Base-by-base conservation (phyloP, 1,140 invertebrate species). In the Drosophila tani region DNA sequence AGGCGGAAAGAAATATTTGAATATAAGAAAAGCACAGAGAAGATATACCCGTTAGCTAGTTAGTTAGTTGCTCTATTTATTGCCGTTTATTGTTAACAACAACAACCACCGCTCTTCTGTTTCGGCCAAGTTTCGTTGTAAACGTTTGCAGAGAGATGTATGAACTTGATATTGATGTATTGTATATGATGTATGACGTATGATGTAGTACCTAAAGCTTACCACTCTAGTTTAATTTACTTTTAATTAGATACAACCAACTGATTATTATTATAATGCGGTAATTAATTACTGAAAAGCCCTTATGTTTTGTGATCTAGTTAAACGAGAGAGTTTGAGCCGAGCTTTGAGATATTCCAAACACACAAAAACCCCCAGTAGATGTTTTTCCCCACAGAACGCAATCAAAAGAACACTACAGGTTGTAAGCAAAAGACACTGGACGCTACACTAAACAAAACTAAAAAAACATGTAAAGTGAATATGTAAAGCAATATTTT, bases 31-130 rank as follows among this genome's bases (percentile, higher is more conserved):
- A 43, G 47, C 57, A 75, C 46, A 46, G 47, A 70, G 46, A 57
- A 64, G 75, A 69, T 57, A 60, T 70, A 79, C 46, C 11, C 29
- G n/a, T 73, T 71, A 74, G 70, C 21, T 73, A 74, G 71, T 53
- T 76, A 87, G 83, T 69, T 81, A 66, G 71, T 65, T 62, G 46
- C 55, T 68, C 64, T 85, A 86, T 75, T 75, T 76, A 78, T 85
- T 82, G 51, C 63, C 59, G 75, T 83, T 82, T 66, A 47, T 73
- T 60, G 81, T 78, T 68, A 79, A 21, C 51, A 19, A 21, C 51
- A 19, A 58, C 40, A 35, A 59, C 40, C 45, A 24, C 50, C 50
- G 59, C 74, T 56, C 53, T 66, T 79, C 41, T 45, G 41, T 76
- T 77, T 35, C 21, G 35, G 47, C 41, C 78, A 71, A 79, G 79